Base-by-base conservation (phyloP, 2,888 invertebrate species). In the Nemotelus nigrinus region DNA sequence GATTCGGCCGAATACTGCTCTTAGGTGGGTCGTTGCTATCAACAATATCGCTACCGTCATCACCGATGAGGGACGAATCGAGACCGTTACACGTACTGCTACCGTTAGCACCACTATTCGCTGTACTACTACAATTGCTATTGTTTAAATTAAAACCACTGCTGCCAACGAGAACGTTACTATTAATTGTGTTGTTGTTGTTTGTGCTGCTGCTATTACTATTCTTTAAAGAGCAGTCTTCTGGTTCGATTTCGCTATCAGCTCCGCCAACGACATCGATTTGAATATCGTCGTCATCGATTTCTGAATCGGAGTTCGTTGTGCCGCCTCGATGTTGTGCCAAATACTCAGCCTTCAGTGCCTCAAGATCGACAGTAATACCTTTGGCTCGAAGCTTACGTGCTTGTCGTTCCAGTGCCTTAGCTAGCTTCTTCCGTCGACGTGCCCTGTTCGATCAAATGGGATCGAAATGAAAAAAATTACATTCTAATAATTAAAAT, bases 301-400 rank as follows among this genome's bases (percentile, higher is more conserved):
- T 88, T 80, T 91, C 91, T 58, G 91, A 91, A 80, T 91, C 91
- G 7, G 90, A 90, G 82, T 90, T 90, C 5, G 90, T 86, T 81
- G 91, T 90, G 76, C 86, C 86, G 78, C 87, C 86, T 81, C 92
- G 90, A 82, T 93, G 92, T 86, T 94, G 94, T 8, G 93, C 92
- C 83, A 96, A 90, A 89, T 96, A 96, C 86, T 96, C 96, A 67
- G 94, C 90, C 83, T 94, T 93, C 72, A 96, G 88, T 2, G 96
- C 94, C 83, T 95, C 94, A 80, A 96, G 88, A 86, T 96, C 96
- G 43, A 96, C 96, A 39, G 94, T 92, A 83, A 96, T 95, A 82
- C 96, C 96, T 87, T 96, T 96, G 71, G 95, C 94, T 77, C 96
- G 92, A 79, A 98, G 90, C 86, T 98, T 97, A 82, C 96, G 90